Base-by-base conservation (phyloP, 2,797 vertebrate species). In the Coregonus suidteri region DNA sequence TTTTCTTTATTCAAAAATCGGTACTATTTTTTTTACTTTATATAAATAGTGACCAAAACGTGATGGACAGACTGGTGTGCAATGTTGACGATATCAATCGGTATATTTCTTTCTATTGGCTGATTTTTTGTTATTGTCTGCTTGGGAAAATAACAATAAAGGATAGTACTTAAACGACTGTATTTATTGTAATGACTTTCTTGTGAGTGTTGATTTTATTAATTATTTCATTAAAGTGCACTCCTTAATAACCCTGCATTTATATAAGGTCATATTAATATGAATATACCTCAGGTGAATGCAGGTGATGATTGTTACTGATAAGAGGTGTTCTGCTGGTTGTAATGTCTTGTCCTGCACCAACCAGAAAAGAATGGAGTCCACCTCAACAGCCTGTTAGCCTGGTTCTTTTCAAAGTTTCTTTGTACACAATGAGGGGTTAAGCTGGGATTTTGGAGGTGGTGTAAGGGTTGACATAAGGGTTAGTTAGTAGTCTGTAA, bases 41-140 rank as follows among this genome's bases (percentile, higher is more conserved):
- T 52, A 47, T 34, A 72, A 64, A 67, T 77, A 69, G 76, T 47
- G 70, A 77, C 74, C 62, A 73, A 25, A 64, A 47, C 16, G 35
- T 75, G 62, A 67, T 73, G 64, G 37, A 70, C 71, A 34, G 18
- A 70, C 71, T 51, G 18, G 66, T 69, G 56, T 81, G 75, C 52
- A 69, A 59, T 81, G 59, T 76, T 71, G 35, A 80, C 47, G 71
- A 34, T 81, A 75, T 67, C 37, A 72, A 77, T 73, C 35, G 83
- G 34, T 73, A 74, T 73, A 51, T 71, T 64, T 74, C 37, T 73
- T 81, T 73, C 25, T 76, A 35, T 76, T 62, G 54, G 65, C 51
- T 75, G 71, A 73, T 77, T 83, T 67, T 67, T 53, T 85, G 80
- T 77, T 83, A 52, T 68, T 83, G 80, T 85, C 68, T 87, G 78